A percentile compares a stretch with the other conserved stretches of the same genome.
Evolutionary conservation across 2,113 vertebrate species (phyloP).

Genomic region (Recurvirostra avosetta): DNA sequence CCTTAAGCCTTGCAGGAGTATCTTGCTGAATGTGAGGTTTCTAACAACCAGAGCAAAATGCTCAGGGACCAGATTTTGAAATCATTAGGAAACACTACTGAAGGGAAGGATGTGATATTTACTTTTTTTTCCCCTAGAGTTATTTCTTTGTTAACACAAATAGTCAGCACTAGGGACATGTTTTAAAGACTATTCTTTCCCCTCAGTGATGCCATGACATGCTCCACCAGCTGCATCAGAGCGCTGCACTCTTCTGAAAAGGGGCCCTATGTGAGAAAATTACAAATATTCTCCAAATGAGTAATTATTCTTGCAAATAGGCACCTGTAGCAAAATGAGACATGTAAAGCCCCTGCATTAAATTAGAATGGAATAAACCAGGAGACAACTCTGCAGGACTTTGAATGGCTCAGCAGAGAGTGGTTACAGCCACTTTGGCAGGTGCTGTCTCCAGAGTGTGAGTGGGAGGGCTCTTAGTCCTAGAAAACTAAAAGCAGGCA

Average conservation of each 20-base stretch:
- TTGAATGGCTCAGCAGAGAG: not conserved
- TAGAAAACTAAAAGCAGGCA: not conserved
- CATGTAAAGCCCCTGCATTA: not conserved
- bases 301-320: not conserved
- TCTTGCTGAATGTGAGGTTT: not conserved
- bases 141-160: not conserved
- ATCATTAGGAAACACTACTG: not conserved
- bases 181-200: not conserved
- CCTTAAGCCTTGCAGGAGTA: not conserved
- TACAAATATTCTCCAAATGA: fast-evolving
- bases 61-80: not conserved
- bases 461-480: not conserved
- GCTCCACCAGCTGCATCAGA: not conserved
- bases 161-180: not conserved
- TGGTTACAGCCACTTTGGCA: not conserved
- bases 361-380: not conserved
- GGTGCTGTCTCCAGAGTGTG: not conserved
- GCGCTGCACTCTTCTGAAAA: not conserved
- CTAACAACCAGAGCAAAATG: not conserved
- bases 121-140: not conserved
- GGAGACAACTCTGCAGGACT: not conserved
- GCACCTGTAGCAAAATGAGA: not conserved
- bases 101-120: not conserved
- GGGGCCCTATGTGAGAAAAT: not conserved
- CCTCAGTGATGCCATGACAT: fast-evolving